Base-by-base conservation (phyloP, 2,888 invertebrate genomes). In the Venustoraphidia nigricollis region DNA sequence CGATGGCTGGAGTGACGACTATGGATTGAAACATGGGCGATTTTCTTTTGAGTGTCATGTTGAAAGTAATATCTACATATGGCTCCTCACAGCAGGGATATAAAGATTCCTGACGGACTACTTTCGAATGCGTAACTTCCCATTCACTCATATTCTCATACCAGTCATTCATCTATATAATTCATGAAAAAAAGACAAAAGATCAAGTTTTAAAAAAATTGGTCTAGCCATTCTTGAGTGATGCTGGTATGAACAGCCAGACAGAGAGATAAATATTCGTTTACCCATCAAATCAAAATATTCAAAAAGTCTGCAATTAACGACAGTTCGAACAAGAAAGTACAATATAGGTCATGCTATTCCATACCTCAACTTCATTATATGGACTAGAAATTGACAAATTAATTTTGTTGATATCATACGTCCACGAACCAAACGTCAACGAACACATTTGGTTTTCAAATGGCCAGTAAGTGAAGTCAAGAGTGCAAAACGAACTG, bases 391-490 rank as follows among this genome's bases (percentile, higher is more conserved):
- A 53, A n/a, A 63, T 42, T 44, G 58, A 58, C 10, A 76, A 54
- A 52, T 76, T 70, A 9, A 83, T 66, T 55, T 80, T 74, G 27
- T 78, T 72, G 0, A 74, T 72, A 47, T 71, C 70, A 59, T 80
- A 76, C 1, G 79, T 76, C 77, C 87, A 81, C 0, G 88, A 86
- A 1, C 84, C 86, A 51, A 90, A 75, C 57, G 74, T 75, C 50
- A 89, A 65, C 41, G 62, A 58, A 56, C 83, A 84, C 0, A 60
- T 64, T 61, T 90, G 89, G 8, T 66, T 66, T 63, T 90, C 90
- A 43, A 70, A 75, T 0, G 90, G 90, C 89, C 89, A 90, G 52
- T 72, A 67, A n/a, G 70, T 65, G 46, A 89, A 68, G 59, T 88
- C 76, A 34, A 77, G 60, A 49, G 79, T 75, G 57, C 80, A 81